Evolutionary conservation across 2,797 vertebrate species (phyloP).

Genomic region (Centroberyx gerrardi): DNA sequence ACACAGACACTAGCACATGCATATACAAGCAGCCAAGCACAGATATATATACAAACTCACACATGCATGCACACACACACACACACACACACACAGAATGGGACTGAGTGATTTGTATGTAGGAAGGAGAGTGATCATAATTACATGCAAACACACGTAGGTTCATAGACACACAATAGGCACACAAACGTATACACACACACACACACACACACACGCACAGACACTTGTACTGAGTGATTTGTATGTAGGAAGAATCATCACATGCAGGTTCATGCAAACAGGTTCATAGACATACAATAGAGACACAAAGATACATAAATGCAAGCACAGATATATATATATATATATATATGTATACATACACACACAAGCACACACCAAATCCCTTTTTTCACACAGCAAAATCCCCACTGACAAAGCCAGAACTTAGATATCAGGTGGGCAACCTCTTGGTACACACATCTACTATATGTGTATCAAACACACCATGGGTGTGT

Average conservation of each 20-base stretch:
- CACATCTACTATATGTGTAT: conserved; percentile 41
- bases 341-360: background rate
- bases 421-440: background rate
- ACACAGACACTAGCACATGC: conserved; percentile 1
- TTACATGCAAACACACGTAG: conserved; percentile 13
- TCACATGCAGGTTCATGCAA: background rate
- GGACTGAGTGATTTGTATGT: conserved; percentile 34
- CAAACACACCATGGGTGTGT: conserved; percentile 42
- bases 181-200: background rate
- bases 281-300: conserved; percentile 16
- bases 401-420: background rate
- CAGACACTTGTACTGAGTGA: conserved; percentile 20
- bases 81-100: background rate
- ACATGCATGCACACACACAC: background rate
- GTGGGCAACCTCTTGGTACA: conserved; percentile 25
- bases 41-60: background rate
- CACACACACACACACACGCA: conserved; percentile 23
- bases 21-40: conserved; percentile 7
- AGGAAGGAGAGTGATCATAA: background rate
- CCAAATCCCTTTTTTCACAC: background rate
- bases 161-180: background rate
- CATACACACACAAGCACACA: conserved; percentile 4
- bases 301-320: conserved; percentile 3
- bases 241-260: conserved; percentile 11
- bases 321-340: background rate